Conservation (phyloP, 2,113 vertebrate species). For the Crotalus tigris region DNA sequence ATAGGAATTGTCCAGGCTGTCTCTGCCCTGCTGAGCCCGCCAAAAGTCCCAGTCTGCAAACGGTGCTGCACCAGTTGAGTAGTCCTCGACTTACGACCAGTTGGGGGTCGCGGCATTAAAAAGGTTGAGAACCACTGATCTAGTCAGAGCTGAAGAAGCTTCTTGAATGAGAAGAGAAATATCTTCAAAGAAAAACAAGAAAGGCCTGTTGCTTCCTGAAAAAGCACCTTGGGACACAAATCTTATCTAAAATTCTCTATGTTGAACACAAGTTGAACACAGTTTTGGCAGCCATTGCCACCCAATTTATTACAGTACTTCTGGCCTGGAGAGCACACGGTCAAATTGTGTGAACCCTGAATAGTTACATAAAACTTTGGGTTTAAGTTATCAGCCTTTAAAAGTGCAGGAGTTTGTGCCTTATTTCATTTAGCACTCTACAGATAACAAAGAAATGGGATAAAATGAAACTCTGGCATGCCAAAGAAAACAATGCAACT, state of each 20-base stretch:
- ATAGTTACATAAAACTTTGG: neutral
- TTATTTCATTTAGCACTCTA: neutral
- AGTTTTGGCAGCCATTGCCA: neutral
- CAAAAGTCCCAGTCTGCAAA: no score
- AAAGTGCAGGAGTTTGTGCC: constrained; percentile 24
- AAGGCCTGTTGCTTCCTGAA: no score
- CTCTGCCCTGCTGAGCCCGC: no score
- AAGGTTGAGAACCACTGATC: no score
- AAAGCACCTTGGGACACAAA: neutral
- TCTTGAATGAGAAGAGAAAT: no score
- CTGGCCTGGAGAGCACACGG: neutral
- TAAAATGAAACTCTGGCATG: constrained; percentile 10
- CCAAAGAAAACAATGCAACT: neutral
- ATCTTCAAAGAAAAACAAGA: no score
- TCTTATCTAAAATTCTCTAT: neutral
- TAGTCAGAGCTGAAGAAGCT: no score
- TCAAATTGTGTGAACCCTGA: neutral
- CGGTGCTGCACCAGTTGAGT: no score
- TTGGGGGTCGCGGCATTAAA: no score
- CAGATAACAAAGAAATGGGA: neutral
- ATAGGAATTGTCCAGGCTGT: no score
- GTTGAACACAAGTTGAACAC: neutral
- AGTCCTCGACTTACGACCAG: no score
- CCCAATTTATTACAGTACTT: neutral
- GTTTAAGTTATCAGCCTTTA: neutral